Percentiles rank a stretch among this genome's conserved stretches.
Evolutionary conservation across 2,888 invertebrate species (phyloP).

Genomic region (Heterodera filipjevi): DNA sequence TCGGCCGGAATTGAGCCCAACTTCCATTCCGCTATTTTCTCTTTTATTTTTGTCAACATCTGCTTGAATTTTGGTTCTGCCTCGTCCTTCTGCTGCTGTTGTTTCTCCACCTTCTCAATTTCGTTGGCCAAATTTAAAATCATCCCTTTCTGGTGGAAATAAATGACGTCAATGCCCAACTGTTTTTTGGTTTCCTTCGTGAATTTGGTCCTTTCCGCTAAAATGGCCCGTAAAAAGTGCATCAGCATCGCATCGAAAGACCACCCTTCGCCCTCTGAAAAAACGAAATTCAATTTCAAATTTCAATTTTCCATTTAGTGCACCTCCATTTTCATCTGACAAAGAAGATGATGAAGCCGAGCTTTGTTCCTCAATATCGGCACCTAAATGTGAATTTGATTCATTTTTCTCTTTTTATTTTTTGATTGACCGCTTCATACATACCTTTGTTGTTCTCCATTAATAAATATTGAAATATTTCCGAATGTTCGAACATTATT

Average conservation of each 20-base stretch:
- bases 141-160: background rate
- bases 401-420: background rate
- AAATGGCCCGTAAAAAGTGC: background rate
- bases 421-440: background rate
- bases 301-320: background rate
- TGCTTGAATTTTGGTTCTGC: background rate
- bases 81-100: background rate
- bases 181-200: background rate
- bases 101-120: background rate
- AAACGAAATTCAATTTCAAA: too few relatives aligned
- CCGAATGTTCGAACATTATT: background rate
- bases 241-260: background rate
- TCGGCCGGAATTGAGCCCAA: background rate
- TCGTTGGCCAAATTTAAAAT: background rate
- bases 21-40: background rate
- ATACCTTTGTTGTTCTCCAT: background rate
- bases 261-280: background rate
- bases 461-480: background rate
- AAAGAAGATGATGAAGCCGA: too few relatives aligned
- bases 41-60: background rate
- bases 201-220: background rate
- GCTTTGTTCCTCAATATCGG: background rate
- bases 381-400: background rate
- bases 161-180: background rate
- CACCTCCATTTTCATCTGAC: too few relatives aligned